Percentiles rank a stretch among this genome's conserved stretches.
Conservation (phyloP, 2,888 invertebrate genomes). For the Ectemnius cavifrons region DNA sequence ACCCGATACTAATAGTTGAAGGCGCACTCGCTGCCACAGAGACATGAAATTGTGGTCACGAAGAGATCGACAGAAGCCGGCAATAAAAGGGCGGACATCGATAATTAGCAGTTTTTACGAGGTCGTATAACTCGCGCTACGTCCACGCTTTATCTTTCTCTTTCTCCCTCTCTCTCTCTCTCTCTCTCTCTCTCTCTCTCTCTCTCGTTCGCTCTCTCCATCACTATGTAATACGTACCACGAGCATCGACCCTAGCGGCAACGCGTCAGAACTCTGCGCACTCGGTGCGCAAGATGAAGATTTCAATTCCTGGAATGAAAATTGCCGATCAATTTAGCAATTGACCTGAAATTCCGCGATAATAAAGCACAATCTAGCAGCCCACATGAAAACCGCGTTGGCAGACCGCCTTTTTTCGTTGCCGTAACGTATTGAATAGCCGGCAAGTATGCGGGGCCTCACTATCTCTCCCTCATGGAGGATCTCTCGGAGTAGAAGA, state of each 20-base stretch:
- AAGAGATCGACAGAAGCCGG: conserved; percentile 60
- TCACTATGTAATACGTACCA: conserved; percentile 21
- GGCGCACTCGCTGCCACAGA: neutral
- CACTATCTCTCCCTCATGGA: neutral
- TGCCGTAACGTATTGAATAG: conserved; percentile 49
- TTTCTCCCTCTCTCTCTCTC: conserved; percentile 10
- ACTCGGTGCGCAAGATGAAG: conserved; percentile 63
- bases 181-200: conserved; percentile 13
- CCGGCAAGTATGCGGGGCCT: conserved; percentile 32
- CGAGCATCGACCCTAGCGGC: conserved; percentile 63
- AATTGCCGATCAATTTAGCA: conserved; percentile 76
- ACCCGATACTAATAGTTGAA: neutral
- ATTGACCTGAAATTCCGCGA: conserved; percentile 74
- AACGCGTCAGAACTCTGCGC: conserved; percentile 25
- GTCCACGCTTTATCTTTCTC: conserved; percentile 9
- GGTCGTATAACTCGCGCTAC: conserved; percentile 53
- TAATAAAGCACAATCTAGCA: conserved; percentile 70
- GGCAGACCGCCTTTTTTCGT: conserved; percentile 59
- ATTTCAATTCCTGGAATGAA: conserved; percentile 75
- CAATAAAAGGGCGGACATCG: conserved; percentile 72
- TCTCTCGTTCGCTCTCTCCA: conserved; percentile 10
- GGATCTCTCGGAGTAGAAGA: too few relatives aligned
- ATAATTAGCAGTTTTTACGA: conserved; percentile 74
- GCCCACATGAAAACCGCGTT: conserved; percentile 60
- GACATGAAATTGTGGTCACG: conserved; percentile 29